phyloP scores from a whole-genome alignment of 2,113 vertebrate species.

The Zootoca vivipara region DNA sequence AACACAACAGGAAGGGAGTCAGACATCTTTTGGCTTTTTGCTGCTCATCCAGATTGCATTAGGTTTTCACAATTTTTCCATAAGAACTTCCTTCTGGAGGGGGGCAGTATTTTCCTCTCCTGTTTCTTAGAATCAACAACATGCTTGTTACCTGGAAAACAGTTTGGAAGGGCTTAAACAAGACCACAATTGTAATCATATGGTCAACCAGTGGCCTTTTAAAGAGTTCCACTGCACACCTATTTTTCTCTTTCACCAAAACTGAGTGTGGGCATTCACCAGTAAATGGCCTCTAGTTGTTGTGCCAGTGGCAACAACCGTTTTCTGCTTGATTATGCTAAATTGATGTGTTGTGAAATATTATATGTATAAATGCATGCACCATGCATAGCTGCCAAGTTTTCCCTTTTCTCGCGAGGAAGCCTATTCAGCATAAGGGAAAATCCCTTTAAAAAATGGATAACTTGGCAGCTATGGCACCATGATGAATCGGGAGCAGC shows the following conservation, averaged over 20 bases:
- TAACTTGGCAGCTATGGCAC: too few relatives aligned
- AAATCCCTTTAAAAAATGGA: too few relatives aligned
- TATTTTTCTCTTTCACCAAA: background rate
- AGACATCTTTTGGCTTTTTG: slow-evolving; percentile 54
- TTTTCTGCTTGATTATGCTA: background rate
- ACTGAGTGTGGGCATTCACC: background rate
- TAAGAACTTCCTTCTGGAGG: background rate
- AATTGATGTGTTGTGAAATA: background rate
- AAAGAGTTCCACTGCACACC: slow-evolving; percentile 9
- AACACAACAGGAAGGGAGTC: slow-evolving; percentile 66
- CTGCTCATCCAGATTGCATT: slow-evolving; percentile 60
- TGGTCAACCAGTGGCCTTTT: slow-evolving; percentile 23
- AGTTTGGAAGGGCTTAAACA: slow-evolving; percentile 24
- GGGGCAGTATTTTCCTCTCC: slow-evolving; percentile 42
- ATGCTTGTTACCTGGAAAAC: slow-evolving; percentile 52
- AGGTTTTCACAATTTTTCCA: slow-evolving; percentile 66
- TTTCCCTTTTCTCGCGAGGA: too few relatives aligned
- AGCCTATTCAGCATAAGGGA: too few relatives aligned
- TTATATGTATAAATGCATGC: too few relatives aligned
- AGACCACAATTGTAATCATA: slow-evolving; percentile 42
- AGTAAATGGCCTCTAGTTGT: background rate
- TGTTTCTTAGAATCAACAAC: slow-evolving; percentile 56
- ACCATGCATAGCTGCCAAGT: too few relatives aligned
- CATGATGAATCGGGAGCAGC: too few relatives aligned
- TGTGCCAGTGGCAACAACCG: background rate